Evolutionary conservation across 2,888 invertebrate species (phyloP).

Genomic region (Horisme vitalbata): DNA sequence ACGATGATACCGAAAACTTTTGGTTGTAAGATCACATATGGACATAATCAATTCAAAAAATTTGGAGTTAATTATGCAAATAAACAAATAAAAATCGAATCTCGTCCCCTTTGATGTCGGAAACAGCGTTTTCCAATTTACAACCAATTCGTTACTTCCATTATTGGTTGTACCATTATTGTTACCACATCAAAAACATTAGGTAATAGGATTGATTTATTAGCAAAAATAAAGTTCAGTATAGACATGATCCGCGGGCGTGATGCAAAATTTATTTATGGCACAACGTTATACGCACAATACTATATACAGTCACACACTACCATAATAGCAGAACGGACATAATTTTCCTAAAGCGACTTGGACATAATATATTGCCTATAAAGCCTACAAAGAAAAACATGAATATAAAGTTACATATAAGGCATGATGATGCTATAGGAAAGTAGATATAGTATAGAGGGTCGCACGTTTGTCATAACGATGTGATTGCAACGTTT

Average conservation of each 20-base stretch:
- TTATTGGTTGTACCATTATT: conserved; percentile 5
- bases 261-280: conserved; percentile 9
- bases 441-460: background rate
- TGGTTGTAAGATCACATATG: background rate
- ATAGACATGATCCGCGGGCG: conserved; percentile 10
- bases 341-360: conserved; percentile 9
- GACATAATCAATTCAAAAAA: background rate
- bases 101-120: background rate
- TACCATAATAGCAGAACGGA: conserved; percentile 5
- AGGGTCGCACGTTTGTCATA: conserved; percentile 25
- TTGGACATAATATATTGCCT: background rate
- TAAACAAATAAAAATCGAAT: background rate
- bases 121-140: conserved; percentile 12
- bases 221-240: conserved; percentile 5
- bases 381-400: background rate
- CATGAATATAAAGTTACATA: conserved; percentile 1
- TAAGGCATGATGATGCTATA: background rate
- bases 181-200: background rate
- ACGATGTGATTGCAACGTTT: conserved; percentile 45
- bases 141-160: conserved; percentile 13
- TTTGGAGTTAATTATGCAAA: background rate
- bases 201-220: conserved; percentile 9
- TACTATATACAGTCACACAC: conserved; percentile 6
- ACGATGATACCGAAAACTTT: background rate
- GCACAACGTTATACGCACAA: background rate